phyloP scores from a whole-genome alignment of 2,888 invertebrate species.

The Andrena fulva region DNA sequence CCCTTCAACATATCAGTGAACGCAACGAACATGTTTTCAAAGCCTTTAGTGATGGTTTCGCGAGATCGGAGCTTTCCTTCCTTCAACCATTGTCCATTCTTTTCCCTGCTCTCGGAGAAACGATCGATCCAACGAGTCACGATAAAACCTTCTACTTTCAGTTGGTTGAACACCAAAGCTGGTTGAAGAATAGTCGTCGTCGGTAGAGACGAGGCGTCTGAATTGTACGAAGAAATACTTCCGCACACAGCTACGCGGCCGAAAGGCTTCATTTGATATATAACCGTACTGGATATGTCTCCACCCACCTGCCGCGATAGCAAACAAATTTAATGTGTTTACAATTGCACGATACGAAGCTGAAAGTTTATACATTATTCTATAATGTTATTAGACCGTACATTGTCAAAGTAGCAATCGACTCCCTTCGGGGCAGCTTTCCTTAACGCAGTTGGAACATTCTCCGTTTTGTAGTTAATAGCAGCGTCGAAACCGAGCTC shows the following conservation, averaged over 20 bases:
- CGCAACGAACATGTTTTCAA: conserved; percentile 91
- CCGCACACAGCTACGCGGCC: conserved; percentile 89
- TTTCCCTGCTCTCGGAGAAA: conserved; percentile 88
- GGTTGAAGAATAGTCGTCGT: conserved; percentile 86
- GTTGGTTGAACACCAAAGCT: conserved; percentile 86
- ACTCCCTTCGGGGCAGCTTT: conserved; percentile 89
- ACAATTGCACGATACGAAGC: not conserved
- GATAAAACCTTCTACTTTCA: conserved; percentile 88
- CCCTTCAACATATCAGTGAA: conserved; percentile 88
- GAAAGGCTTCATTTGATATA: conserved; percentile 87
- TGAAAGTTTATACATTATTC: conserved; percentile 6
- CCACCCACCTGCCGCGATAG: conserved; percentile 88
- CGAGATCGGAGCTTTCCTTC: conserved; percentile 90
- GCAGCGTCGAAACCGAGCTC: conserved; percentile 89
- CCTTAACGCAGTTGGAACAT: conserved; percentile 86
- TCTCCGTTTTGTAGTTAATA: conserved; percentile 90
- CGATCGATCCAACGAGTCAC: conserved; percentile 86
- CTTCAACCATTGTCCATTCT: conserved; percentile 88
- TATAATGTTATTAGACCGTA: conserved; percentile 81
- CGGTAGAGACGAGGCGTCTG: conserved; percentile 85
- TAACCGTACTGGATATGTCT: conserved; percentile 87
- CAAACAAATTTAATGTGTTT: not conserved
- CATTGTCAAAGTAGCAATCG: conserved; percentile 92
- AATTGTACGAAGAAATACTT: conserved; percentile 88
- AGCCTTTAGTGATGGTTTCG: conserved; percentile 90